These are phyloP conservation scores for Melitaea athalia DNA, from an alignment of 2,888 invertebrate genomes.

Conservation along the genomic window DNA sequence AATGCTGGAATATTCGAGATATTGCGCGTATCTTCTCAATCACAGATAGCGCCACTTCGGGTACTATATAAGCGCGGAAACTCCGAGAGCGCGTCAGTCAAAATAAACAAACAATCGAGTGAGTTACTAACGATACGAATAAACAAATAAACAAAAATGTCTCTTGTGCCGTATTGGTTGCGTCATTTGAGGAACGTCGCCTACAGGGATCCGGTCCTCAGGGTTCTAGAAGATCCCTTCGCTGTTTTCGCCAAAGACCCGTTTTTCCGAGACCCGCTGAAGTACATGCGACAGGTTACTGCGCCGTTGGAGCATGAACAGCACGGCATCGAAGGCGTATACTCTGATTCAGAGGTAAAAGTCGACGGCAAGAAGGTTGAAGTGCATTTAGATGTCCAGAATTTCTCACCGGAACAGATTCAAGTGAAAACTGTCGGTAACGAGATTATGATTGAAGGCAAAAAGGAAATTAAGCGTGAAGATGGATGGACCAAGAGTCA, in stretches of 20 bases:
- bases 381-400: constrained; percentile 88
- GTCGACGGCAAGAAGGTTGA: constrained; percentile 86
- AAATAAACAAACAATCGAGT: constrained; percentile 46
- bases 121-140: constrained; percentile 34
- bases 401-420: constrained; percentile 90
- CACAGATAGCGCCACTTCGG: constrained; percentile 53
- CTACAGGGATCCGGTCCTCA: constrained; percentile 61
- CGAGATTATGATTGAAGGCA: constrained; percentile 88
- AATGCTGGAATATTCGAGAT: constrained; percentile 59
- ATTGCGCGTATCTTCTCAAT: constrained; percentile 54
- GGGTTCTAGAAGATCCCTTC: constrained; percentile 67
- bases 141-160: constrained; percentile 56
- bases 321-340: constrained; percentile 72
- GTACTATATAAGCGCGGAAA: constrained; percentile 58
- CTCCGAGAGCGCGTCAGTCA: constrained; percentile 47
- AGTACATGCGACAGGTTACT: constrained; percentile 58
- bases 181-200: constrained; percentile 69
- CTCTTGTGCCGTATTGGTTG: constrained; percentile 72
- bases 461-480: constrained; percentile 88
- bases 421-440: constrained; percentile 89
- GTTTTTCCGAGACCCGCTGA: constrained; percentile 69
- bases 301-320: constrained; percentile 54
- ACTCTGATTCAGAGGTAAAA: constrained; percentile 80
- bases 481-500: constrained; percentile 89
- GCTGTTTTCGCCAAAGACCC: constrained; percentile 63